Percentiles rank a stretch among this genome's conserved stretches.
Evolutionary conservation across 2,888 invertebrate genomes (phyloP).

Genomic region (Alviniconcha strummeri): DNA sequence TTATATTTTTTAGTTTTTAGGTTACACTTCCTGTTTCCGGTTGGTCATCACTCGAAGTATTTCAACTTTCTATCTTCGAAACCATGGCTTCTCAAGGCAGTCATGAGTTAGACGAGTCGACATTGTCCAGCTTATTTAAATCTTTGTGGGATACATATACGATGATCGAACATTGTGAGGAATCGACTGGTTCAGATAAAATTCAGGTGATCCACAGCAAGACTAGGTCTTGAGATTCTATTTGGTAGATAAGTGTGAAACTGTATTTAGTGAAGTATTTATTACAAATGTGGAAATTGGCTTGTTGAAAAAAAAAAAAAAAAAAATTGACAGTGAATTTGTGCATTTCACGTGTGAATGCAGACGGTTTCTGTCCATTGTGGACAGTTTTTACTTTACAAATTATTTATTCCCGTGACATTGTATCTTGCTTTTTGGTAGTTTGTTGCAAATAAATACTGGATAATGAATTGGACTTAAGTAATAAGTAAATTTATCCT

Average conservation of each 20-base stretch:
- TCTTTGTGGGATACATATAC: conserved; percentile 22
- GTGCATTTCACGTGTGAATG: neutral
- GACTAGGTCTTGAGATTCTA: no score
- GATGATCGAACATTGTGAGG: conserved; percentile 51
- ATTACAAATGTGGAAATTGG: neutral
- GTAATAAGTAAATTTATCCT: no score
- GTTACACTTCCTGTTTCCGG: no score
- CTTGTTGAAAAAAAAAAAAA: neutral
- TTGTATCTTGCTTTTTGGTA: neutral
- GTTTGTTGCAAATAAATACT: neutral
- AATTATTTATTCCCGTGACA: no score
- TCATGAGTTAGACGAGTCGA: conserved; percentile 2
- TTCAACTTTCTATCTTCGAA: no score
- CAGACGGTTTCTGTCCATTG: neutral
- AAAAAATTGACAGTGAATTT: neutral
- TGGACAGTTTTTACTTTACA: neutral
- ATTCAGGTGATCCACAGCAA: conserved; percentile 47
- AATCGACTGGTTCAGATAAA: conserved; percentile 57
- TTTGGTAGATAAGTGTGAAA: neutral
- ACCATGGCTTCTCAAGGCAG: conserved; percentile 11
- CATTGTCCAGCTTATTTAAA: conserved; percentile 24
- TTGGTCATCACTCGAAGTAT: no score
- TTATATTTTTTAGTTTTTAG: no score
- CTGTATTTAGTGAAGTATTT: neutral
- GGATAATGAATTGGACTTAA: no score